Percentiles rank a stretch among this genome's conserved stretches.
These are phyloP conservation scores for Temnothorax longispinosus DNA, from an alignment of 1,140 invertebrate genomes.

Conservation along the genomic window DNA sequence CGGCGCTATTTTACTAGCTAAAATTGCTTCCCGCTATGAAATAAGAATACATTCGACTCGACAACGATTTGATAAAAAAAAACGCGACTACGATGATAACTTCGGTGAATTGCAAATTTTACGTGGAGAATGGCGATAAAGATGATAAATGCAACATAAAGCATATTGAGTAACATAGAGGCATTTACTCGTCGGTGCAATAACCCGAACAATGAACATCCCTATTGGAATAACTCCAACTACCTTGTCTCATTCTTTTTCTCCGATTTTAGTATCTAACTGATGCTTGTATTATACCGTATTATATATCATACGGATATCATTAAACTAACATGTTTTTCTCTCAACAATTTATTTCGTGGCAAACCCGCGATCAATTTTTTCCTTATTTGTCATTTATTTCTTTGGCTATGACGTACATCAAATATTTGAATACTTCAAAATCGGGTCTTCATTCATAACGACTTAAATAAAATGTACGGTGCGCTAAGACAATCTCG, in stretches of 20 bases:
- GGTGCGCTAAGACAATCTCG: constrained; percentile 71
- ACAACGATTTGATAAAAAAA: constrained; percentile 18
- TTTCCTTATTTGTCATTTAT: not conserved
- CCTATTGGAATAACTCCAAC: constrained; percentile 78
- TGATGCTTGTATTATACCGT: constrained; percentile 28
- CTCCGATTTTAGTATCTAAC: constrained; percentile 5
- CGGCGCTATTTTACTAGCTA: not conserved
- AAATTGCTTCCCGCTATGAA: not conserved
- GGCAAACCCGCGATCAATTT: not conserved
- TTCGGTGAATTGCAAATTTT: constrained; percentile 70
- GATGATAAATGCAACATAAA: constrained; percentile 72
- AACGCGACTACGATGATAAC: constrained; percentile 39
- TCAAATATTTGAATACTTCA: not conserved
- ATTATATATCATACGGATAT: not conserved
- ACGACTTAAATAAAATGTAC: constrained; percentile 77
- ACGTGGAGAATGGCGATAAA: constrained; percentile 64
- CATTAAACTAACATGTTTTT: not conserved
- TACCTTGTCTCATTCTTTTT: constrained; percentile 40
- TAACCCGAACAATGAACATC: constrained; percentile 78
- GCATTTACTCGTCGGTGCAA: constrained; percentile 72
- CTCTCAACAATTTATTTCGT: not conserved
- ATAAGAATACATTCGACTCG: not conserved
- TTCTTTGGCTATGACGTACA: not conserved
- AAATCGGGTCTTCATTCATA: constrained; percentile 30
- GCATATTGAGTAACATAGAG: constrained; percentile 67